These are phyloP conservation scores for Nannoperca obscura DNA, from an alignment of 2,797 vertebrate genomes.

Conservation along the genomic window DNA sequence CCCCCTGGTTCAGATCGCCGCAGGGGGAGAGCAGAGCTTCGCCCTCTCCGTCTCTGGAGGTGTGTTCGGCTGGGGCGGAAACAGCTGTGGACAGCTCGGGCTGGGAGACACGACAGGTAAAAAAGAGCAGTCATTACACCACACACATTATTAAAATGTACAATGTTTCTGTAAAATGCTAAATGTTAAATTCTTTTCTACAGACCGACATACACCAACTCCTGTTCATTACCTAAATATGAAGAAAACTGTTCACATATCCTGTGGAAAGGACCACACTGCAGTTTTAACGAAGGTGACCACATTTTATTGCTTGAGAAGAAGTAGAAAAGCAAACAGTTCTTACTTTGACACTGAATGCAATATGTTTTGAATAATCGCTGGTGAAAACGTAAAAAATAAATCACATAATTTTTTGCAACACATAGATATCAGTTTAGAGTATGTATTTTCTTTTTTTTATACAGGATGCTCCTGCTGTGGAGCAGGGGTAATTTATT, in stretches of 20 bases:
- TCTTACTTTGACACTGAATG: neutral
- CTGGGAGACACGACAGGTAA: constrained; percentile 88
- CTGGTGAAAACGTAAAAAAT: neutral
- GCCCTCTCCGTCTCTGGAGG: constrained; percentile 88
- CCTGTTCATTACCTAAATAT: constrained; percentile 70
- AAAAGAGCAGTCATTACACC: neutral
- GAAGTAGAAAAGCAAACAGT: neutral
- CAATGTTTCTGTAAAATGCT: neutral
- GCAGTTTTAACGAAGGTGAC: constrained; percentile 88
- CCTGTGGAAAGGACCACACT: constrained; percentile 89
- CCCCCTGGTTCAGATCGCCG: constrained; percentile 87
- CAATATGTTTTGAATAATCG: neutral
- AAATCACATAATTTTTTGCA: neutral
- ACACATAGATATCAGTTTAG: neutral
- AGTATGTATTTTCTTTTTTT: neutral
- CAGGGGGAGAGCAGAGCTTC: constrained; percentile 91
- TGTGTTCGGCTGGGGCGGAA: constrained; percentile 90
- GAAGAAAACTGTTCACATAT: constrained; percentile 83
- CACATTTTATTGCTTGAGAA: neutral
- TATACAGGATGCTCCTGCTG: neutral
- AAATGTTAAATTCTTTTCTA: neutral
- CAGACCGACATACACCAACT: constrained; percentile 83
- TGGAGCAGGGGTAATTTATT: no score
- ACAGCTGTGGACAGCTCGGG: constrained; percentile 89
- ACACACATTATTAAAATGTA: neutral